Percentiles rank a stretch among this genome's conserved stretches.
Conservation (phyloP, 2,797 vertebrate species). For the Xenops minutus region DNA sequence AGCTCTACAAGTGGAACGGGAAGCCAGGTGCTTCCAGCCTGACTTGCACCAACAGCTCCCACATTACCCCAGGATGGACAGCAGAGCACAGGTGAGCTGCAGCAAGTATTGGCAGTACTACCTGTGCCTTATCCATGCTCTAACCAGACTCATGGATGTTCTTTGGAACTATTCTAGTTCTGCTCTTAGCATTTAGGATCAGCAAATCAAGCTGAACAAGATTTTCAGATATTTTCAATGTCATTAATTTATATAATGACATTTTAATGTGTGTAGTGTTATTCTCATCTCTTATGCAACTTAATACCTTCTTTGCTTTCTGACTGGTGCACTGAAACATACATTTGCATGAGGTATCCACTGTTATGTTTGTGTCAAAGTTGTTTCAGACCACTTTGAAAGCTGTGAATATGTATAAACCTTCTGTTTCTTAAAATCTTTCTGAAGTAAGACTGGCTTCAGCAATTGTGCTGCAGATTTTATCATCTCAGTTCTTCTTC, state of each 20-base stretch:
- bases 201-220: not conserved
- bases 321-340: not conserved
- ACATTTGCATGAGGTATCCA: not conserved
- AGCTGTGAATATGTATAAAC: not conserved
- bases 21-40: not conserved
- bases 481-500: not conserved
- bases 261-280: not conserved
- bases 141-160: not conserved
- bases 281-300: not conserved
- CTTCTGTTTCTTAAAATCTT: not conserved
- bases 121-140: rapidly evolving
- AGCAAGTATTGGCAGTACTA: rapidly evolving
- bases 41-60: not conserved
- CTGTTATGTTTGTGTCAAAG: rapidly evolving
- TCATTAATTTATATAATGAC: not conserved
- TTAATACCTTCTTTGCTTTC: not conserved
- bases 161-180: not conserved
- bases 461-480: not conserved
- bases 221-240: not conserved
- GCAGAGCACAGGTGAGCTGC: not conserved
- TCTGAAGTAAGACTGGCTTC: not conserved
- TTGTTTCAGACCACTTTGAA: not conserved
- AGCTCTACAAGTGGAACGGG: not conserved
- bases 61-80: rapidly evolving
- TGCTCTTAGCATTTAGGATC: not conserved